Conservation (phyloP, 2,888 invertebrate genomes). For the Drosophila neoperkinsi region DNA sequence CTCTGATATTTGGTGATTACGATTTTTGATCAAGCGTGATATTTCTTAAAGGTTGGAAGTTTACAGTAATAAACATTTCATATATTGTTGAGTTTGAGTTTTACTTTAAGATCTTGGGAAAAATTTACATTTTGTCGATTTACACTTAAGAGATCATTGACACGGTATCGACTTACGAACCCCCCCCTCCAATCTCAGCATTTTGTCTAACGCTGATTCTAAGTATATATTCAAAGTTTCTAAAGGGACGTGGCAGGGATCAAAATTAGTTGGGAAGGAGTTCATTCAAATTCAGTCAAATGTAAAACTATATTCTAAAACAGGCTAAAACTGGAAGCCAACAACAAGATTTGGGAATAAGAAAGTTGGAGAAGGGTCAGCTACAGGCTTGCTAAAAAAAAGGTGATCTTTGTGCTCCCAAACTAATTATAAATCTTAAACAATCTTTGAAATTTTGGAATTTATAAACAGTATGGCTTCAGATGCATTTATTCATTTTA, state of each 20-base stretch:
- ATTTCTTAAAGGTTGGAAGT: too few species aligned
- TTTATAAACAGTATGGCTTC: neutral
- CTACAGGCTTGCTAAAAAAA: neutral
- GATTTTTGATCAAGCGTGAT: too few species aligned
- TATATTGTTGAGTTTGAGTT: too few species aligned
- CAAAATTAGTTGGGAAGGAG: neutral
- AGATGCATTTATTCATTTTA: neutral
- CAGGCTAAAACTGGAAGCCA: neutral
- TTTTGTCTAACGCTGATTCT: neutral
- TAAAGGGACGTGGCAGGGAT: neutral
- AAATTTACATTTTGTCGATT: too few species aligned
- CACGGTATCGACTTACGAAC: too few species aligned
- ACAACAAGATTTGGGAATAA: neutral
- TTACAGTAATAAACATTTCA: too few species aligned
- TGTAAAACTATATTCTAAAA: neutral
- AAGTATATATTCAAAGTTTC: neutral
- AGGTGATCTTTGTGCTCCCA: fast-evolving
- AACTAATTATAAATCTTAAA: neutral
- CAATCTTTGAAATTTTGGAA: neutral
- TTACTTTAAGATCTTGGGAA: neutral
- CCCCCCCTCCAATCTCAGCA: too few species aligned
- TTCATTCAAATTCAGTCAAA: neutral
- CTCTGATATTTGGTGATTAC: neutral
- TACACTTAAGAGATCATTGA: too few species aligned
- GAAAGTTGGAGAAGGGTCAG: neutral